Percentiles rank a stretch among this genome's conserved stretches.
Conservation (phyloP, 1,140 invertebrate species). For the Aphelinus atriplicis region DNA sequence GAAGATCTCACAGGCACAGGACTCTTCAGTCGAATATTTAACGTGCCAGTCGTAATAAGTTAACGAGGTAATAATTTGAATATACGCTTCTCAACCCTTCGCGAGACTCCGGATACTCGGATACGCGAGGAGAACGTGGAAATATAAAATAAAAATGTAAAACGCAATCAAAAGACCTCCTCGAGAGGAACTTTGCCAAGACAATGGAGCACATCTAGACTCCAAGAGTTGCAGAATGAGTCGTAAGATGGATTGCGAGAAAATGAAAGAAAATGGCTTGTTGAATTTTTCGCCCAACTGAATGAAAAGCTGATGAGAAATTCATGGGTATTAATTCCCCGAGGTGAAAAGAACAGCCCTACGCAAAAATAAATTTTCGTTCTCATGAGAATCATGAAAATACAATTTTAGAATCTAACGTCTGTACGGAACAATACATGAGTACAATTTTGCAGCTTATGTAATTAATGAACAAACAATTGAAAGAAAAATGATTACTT, state of each 20-base stretch:
- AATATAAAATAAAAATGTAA: neutral
- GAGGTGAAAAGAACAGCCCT: no score
- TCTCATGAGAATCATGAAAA: no score
- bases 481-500: no score
- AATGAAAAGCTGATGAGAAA: no score
- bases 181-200: neutral
- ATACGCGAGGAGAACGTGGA: no score
- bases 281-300: no score
- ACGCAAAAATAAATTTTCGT: no score
- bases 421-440: no score
- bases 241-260: neutral
- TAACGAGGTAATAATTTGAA: constrained; percentile 29
- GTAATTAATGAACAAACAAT: no score
- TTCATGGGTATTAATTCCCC: no score
- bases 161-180: neutral
- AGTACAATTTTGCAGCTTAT: no score
- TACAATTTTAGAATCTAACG: no score
- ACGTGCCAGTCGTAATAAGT: constrained; percentile 24
- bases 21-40: constrained; percentile 22
- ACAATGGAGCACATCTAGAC: neutral
- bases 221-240: neutral
- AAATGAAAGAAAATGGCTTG: neutral
- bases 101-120: neutral
- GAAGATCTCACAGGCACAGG: neutral
- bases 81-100: constrained; percentile 5